These are phyloP conservation scores for Adela reaumurella DNA, from an alignment of 2,888 invertebrate genomes.

Conservation along the genomic window DNA sequence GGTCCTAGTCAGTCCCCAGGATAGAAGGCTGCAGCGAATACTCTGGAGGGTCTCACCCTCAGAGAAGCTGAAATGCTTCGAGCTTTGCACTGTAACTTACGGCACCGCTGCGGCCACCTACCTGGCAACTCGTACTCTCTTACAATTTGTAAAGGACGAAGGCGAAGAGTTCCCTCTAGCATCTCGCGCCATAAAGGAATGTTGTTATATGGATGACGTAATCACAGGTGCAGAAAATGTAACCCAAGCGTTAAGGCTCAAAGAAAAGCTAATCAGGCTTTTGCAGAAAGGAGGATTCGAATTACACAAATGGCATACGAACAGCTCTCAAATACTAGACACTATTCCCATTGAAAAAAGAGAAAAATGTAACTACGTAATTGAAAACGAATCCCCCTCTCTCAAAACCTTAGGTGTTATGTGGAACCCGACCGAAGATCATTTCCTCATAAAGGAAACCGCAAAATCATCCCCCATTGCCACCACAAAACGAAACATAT, in stretches of 20 bases:
- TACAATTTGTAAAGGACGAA: constrained; percentile 9
- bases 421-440: neutral
- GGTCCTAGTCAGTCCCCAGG: constrained; percentile 12
- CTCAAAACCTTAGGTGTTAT: neutral
- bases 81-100: constrained; percentile 12
- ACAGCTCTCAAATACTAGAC: neutral
- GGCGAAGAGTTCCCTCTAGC: constrained; percentile 10
- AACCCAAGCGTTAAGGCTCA: constrained; percentile 12
- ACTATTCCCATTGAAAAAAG: neutral
- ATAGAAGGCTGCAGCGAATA: constrained; percentile 15
- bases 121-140: constrained; percentile 13
- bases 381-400: neutral
- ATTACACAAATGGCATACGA: constrained; percentile 16
- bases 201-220: constrained; percentile 16
- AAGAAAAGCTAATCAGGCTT: constrained; percentile 12
- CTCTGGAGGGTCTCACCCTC: constrained; percentile 12
- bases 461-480: neutral
- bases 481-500: neutral
- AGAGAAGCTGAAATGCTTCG: constrained; percentile 7
- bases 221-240: constrained; percentile 14
- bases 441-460: neutral
- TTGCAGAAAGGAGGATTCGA: constrained; percentile 18
- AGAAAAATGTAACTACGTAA: neutral
- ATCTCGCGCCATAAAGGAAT: constrained; percentile 9
- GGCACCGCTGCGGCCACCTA: constrained; percentile 13